Conservation (phyloP, 2,888 invertebrate species). For the Protonemura montana region DNA sequence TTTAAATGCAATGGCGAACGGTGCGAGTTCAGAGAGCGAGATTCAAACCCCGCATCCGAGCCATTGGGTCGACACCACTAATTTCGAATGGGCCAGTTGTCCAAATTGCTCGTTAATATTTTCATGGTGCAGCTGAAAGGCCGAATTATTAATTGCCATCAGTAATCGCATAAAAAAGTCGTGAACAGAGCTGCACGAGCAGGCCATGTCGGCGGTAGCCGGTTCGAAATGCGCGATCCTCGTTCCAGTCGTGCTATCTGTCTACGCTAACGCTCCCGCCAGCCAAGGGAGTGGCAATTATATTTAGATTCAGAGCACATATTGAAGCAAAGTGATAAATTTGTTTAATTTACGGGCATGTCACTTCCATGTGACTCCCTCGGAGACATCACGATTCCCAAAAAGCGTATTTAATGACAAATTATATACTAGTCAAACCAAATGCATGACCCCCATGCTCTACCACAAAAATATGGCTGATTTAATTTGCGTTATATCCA, state of each 20-base stretch:
- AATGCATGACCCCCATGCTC: not conserved
- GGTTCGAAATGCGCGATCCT: not conserved
- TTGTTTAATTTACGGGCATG: slow-evolving; percentile 40
- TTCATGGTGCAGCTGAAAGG: not conserved
- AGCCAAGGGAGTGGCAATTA: slow-evolving; percentile 30
- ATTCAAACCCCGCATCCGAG: not conserved
- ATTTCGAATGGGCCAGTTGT: not conserved
- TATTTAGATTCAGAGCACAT: slow-evolving; percentile 38
- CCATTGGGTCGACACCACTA: not conserved
- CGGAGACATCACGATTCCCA: not conserved
- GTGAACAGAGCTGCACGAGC: slow-evolving; percentile 13
- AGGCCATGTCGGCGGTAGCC: not conserved
- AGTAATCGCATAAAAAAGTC: slow-evolving; percentile 7
- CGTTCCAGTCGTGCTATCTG: not conserved
- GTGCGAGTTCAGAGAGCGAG: too few species aligned
- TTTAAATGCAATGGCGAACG: not conserved
- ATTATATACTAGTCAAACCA: not conserved
- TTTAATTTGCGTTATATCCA: not conserved
- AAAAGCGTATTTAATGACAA: slow-evolving; percentile 36
- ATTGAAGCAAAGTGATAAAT: slow-evolving; percentile 42
- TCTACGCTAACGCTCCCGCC: too few species aligned
- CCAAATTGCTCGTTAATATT: not conserved
- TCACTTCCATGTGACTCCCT: slow-evolving; percentile 32
- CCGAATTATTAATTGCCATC: slow-evolving; percentile 7
- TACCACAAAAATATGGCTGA: not conserved